Evolutionary conservation across 1,140 invertebrate genomes (phyloP), one percentile per base, ranked within the genome.

Genomic region (Lepidostoma basale): DNA sequence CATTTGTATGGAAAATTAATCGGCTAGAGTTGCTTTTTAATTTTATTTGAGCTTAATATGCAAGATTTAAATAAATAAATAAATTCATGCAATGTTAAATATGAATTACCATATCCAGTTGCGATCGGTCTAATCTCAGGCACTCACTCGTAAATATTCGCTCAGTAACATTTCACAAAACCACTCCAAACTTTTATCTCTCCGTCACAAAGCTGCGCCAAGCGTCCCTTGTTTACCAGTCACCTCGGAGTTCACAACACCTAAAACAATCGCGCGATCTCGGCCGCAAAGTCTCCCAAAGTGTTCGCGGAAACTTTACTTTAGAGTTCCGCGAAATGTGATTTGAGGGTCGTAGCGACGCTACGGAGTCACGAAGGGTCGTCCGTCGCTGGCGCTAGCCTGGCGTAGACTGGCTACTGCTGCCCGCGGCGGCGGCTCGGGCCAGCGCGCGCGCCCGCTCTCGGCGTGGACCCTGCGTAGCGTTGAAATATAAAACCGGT

Each of bases 161-260:
- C 18, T 23, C 18, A 23, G 22, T 8, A 49, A 49, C 45, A 49
- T 49, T 49, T 49, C 45, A 49, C 45, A 49, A 12, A 26, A 49
- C 2, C 45, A 49, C 45, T 12, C 22, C 22, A 49, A 49, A 18
- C 22, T n/a, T n/a, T n/a, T n/a, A n/a, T n/a, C n/a, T n/a, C n/a
- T n/a, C n/a, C 22, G 18, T 49, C 18, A 22, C 45, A 12, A 23
- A 23, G n/a, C n/a, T 23, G 22, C 45, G 22, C 23, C 6, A 47
- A 9, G 45, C n/a, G 18, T 49, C 18, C 12, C 8, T 23, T 23
- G 22, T 1, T n/a, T 18, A 47, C 16, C 20, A 22, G 44, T 49
- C 45, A 49, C 45, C 14, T 1, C 14, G 23, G n/a, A 25, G 8
- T 49, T 49, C 45, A 49, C 45, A 49, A 49, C 45, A 10, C 44